Conservation (phyloP, 2,888 invertebrate genomes). For the Apotomis betuletana region DNA sequence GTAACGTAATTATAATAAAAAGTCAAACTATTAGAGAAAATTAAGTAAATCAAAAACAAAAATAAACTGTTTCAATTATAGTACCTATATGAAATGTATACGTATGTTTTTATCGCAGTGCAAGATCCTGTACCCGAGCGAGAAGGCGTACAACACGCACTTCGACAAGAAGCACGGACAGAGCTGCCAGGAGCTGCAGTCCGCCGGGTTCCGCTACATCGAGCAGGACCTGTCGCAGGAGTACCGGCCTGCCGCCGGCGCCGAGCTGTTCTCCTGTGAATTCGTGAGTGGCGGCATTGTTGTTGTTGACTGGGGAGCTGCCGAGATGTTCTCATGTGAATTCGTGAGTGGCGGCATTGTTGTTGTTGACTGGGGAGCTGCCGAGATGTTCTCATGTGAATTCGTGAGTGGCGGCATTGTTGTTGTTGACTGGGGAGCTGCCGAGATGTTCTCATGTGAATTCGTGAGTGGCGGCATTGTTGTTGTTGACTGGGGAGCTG, state of each 20-base stretch:
- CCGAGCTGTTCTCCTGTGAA: constrained; percentile 25
- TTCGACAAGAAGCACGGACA: constrained; percentile 35
- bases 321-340: no score
- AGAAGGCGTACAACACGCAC: constrained; percentile 35
- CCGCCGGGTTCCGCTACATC: constrained; percentile 19
- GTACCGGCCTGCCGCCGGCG: background rate
- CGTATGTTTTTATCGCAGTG: constrained; percentile 27
- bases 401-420: no score
- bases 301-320: background rate
- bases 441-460: no score
- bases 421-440: no score
- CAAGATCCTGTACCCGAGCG: constrained; percentile 37
- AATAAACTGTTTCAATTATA: no score
- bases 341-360: no score
- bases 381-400: background rate
- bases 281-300: constrained; percentile 16
- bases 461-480: no score
- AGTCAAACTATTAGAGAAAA: no score
- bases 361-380: constrained; percentile 8
- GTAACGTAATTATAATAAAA: no score
- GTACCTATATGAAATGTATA: no score
- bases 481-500: constrained; percentile 7
- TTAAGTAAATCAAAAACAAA: no score
- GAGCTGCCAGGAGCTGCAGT: background rate
- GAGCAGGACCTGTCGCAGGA: constrained; percentile 27